Base-by-base conservation (phyloP, 2,113 vertebrate species). In the Gulo gulo region DNA sequence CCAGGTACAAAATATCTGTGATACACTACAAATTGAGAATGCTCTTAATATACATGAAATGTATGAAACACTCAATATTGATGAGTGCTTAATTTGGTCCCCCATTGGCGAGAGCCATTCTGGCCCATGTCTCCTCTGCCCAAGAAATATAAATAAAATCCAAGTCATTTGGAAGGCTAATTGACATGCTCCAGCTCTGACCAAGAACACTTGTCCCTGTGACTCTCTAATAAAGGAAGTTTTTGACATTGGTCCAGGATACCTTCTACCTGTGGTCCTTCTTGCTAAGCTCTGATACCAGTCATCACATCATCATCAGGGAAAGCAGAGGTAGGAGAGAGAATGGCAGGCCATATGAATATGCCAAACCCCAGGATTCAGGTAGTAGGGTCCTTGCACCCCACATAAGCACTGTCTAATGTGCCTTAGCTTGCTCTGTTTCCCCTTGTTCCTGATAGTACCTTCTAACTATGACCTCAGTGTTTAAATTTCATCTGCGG, bases 331-430 rank as follows among this genome's bases (percentile, higher is more conserved):
- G 42, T 24, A 45, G 55, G 12, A 42, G 16, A 71, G 10, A 79
- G 34, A 50, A 55, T 61, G 42, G 7, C 76, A 83, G 45, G 81
- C 1, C 15, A 12, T 52, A 13, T 5, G 23, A 67, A 14, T 14
- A 2, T 11, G 36, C 8, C 16, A 10, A 36, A 69, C 2, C 4
- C 52, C 69, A 50, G 36, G 76, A 52, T 52, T 74, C 47, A 76
- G 74, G 2, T 10, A 29, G 4, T 23, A 14, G 4, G 47, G 0
- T 69, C 26, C 74, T 52, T 23, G 47, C 36, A 11, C 10, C 21
- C 55, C 23, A 12, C 6, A 18, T 69, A 13, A 39, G 5, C 23
- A 0, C 20, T 42, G 8, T n/a, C 0, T 36, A 8, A 1, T 7
- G 4, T n/a, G 10, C 24, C 5, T 42, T n/a, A 67, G 57, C n/a